A percentile compares a stretch with the other conserved stretches of the same genome.
Evolutionary conservation across 2,888 invertebrate genomes (phyloP).

Genomic region (Chymomyza caudatula): DNA sequence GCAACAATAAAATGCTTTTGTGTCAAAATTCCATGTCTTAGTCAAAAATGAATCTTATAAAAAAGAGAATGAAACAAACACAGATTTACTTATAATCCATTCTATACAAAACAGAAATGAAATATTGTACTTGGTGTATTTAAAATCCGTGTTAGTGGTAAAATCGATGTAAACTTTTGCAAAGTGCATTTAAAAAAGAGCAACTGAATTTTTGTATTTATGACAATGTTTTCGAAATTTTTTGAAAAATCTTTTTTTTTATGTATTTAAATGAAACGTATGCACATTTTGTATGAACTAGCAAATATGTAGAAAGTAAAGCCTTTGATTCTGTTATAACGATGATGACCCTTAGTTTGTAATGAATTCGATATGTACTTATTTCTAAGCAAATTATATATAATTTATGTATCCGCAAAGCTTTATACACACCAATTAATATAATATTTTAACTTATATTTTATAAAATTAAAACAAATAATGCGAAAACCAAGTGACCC

Average conservation of each 20-base stretch:
- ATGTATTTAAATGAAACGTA: background rate
- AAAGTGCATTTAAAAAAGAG: slow-evolving; percentile 66
- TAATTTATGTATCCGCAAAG: slow-evolving; percentile 34
- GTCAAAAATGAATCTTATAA: slow-evolving; percentile 36
- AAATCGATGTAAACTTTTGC: slow-evolving; percentile 50
- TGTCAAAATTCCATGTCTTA: slow-evolving; percentile 55
- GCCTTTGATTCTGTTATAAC: slow-evolving; percentile 24
- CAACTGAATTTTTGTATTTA: slow-evolving; percentile 30
- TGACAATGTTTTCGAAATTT: slow-evolving; percentile 22
- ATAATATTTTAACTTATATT: slow-evolving; percentile 30
- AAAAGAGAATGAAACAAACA: slow-evolving; percentile 16
- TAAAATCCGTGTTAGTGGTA: slow-evolving; percentile 28
- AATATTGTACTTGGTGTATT: slow-evolving; percentile 38
- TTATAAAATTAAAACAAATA: no score
- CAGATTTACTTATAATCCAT: slow-evolving; percentile 18
- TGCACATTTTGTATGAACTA: background rate
- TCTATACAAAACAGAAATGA: slow-evolving; percentile 22
- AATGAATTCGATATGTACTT: slow-evolving; percentile 49
- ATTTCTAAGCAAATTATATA: slow-evolving; percentile 47
- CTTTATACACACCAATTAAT: slow-evolving; percentile 8
- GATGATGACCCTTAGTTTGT: slow-evolving; percentile 31
- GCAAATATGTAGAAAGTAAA: background rate
- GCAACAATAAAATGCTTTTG: slow-evolving; percentile 30
- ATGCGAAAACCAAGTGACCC: no score
- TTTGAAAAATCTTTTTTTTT: slow-evolving; percentile 24